Base-by-base conservation (phyloP, 2,888 invertebrate genomes). In the Rotaria macrura region DNA sequence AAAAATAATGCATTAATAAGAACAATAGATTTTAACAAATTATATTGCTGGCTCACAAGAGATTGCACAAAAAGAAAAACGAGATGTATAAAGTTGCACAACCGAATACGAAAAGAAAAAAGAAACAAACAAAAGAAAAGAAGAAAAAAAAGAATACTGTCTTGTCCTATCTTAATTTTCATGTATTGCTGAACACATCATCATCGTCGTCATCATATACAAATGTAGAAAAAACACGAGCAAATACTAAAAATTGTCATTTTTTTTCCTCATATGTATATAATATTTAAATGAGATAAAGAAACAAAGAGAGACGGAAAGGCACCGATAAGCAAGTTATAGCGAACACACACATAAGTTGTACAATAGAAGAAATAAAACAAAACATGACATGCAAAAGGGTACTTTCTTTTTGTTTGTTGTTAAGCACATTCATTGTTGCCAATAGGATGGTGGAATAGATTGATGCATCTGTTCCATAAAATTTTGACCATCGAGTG, bases 391-490 rank as follows among this genome's bases (percentile, higher is more conserved):
- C 29, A 65, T 34, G 34, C 65, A 65, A 14, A 34, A 17, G 34
- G n/a, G n/a, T n/a, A n/a, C n/a, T n/a, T n/a, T n/a, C 2, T 65
- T 49, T 49, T 49, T 7, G 14, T 65, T 17, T 65, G 4, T 52
- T 23, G n/a, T 14, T 65, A 2, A n/a, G n/a, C n/a, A n/a, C n/a
- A n/a, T 34, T 65, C 20, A 65, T 65, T 65, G 65, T 79, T 79
- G 79, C 79, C 79, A 79, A 79, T 79, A 79, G 23, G 40, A 43
- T 79, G 23, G 79, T 10, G 79, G 79, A 43, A 79, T 79, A 79
- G 79, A 79, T 43, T 79, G 79, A 79, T 79, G 79, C 79, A 79
- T 79, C 25, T 40, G 79, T 43, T 79, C 79, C 40, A 79, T 38
- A 43, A 38, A 79, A 43, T 79, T 79, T 79, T 40, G 4, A 79